Percentiles rank a stretch among this genome's conserved stretches.
These are phyloP conservation scores for Crocallis elinguaria DNA, from an alignment of 2,888 invertebrate genomes.

Conservation along the genomic window DNA sequence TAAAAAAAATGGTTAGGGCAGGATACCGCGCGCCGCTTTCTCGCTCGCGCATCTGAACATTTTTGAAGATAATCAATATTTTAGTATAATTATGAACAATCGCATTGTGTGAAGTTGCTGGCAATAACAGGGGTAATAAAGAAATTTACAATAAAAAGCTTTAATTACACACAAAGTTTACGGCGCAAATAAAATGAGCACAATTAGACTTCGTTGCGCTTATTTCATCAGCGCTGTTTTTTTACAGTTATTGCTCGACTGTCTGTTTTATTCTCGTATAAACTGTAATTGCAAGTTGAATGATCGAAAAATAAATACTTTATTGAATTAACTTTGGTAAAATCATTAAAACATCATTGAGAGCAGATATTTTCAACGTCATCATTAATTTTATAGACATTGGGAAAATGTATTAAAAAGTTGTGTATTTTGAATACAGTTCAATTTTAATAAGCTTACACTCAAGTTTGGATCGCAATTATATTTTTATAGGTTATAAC, in stretches of 20 bases:
- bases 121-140: too few species aligned
- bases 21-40: too few species aligned
- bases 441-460: too few species aligned
- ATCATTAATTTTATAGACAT: neutral
- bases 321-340: neutral
- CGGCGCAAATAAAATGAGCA: slow-evolving; percentile 2
- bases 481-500: too few species aligned
- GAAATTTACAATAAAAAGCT: neutral
- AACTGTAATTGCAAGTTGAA: slow-evolving; percentile 4
- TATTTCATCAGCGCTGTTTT: slow-evolving; percentile 2
- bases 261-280: slow-evolving; percentile 1
- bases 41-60: too few species aligned
- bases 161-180: neutral
- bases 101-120: too few species aligned
- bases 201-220: slow-evolving; percentile 16
- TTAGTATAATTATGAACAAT: too few species aligned
- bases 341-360: too few species aligned
- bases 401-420: neutral
- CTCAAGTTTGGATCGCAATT: too few species aligned
- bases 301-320: neutral
- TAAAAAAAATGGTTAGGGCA: too few species aligned
- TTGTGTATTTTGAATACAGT: too few species aligned
- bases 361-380: neutral
- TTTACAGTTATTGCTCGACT: slow-evolving; percentile 9
- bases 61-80: too few species aligned